A percentile compares a stretch with the other conserved stretches of the same genome.
Evolutionary conservation across 2,888 invertebrate genomes (phyloP).

Genomic region (Stomorhina lunata): DNA sequence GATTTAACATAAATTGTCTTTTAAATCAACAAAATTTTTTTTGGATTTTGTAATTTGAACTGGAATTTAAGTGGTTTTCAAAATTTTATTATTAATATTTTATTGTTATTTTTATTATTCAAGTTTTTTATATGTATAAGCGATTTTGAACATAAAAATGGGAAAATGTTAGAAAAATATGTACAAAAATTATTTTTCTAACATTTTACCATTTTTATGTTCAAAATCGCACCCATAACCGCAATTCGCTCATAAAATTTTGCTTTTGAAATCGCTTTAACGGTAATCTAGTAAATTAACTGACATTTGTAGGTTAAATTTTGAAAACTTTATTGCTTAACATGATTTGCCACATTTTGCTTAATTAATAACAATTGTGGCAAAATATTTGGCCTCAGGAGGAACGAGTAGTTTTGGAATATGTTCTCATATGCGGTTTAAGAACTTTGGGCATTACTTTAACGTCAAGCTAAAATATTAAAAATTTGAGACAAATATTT

Average conservation of each 20-base stretch:
- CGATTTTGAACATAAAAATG: no score
- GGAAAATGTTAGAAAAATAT: neutral
- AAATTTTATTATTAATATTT: no score
- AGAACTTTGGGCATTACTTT: slow-evolving; percentile 4
- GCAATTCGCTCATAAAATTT: neutral
- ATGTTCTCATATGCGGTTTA: neutral
- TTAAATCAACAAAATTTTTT: no score
- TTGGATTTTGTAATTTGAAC: no score
- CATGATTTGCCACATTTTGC: slow-evolving; percentile 53
- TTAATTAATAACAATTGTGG: slow-evolving; percentile 2
- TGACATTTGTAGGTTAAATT: slow-evolving; percentile 59
- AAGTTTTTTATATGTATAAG: no score
- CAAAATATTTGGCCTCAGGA: slow-evolving; percentile 21
- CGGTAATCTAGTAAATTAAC: slow-evolving; percentile 56
- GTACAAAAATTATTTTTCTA: neutral
- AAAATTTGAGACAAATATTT: neutral
- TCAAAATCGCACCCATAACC: slow-evolving; percentile 33
- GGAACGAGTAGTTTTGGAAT: no score
- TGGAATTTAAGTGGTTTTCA: no score
- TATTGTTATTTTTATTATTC: no score
- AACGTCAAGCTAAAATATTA: neutral
- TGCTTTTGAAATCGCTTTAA: slow-evolving; percentile 49
- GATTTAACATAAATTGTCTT: no score
- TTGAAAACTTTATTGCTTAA: slow-evolving; percentile 1
- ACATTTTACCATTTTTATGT: slow-evolving; percentile 32